Conservation (phyloP, 2,888 invertebrate genomes). For the Noctua pronuba region DNA sequence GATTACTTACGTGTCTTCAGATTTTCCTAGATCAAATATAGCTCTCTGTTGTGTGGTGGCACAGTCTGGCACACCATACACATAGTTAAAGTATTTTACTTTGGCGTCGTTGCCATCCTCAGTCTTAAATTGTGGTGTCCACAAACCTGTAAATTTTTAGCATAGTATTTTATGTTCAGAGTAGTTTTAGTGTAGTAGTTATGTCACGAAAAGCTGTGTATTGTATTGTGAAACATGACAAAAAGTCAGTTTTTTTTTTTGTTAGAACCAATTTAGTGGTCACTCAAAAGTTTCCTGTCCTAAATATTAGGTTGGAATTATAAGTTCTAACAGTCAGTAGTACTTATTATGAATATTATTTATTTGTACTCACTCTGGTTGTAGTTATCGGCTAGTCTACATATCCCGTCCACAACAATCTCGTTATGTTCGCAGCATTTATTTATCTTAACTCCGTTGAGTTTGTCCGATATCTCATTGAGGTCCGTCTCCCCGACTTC, state of each 20-base stretch:
- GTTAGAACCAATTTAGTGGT: background rate
- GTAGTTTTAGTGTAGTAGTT: background rate
- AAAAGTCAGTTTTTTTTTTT: background rate
- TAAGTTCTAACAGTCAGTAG: background rate
- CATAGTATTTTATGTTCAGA: background rate
- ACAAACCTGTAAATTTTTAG: slow-evolving; percentile 80
- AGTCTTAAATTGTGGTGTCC: slow-evolving; percentile 92
- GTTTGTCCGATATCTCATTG: slow-evolving; percentile 86
- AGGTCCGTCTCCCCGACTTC: slow-evolving; percentile 83
- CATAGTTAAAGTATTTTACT: slow-evolving; percentile 90
- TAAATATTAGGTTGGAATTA: background rate
- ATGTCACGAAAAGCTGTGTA: background rate
- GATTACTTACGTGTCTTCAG: slow-evolving; percentile 89
- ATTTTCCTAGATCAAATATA: slow-evolving; percentile 91
- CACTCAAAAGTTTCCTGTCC: background rate
- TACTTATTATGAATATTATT: background rate
- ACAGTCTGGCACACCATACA: slow-evolving; percentile 93
- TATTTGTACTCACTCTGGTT: slow-evolving; percentile 88
- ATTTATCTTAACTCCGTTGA: slow-evolving; percentile 91
- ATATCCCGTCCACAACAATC: slow-evolving; percentile 92
- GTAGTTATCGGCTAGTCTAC: slow-evolving; percentile 91
- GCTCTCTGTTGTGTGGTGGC: slow-evolving; percentile 93
- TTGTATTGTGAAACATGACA: slow-evolving; percentile 11
- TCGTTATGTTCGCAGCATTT: slow-evolving; percentile 95
- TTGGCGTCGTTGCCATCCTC: slow-evolving; percentile 91